phyloP scores from a whole-genome alignment of 2,888 invertebrate species.

The Dryococelus australis region DNA sequence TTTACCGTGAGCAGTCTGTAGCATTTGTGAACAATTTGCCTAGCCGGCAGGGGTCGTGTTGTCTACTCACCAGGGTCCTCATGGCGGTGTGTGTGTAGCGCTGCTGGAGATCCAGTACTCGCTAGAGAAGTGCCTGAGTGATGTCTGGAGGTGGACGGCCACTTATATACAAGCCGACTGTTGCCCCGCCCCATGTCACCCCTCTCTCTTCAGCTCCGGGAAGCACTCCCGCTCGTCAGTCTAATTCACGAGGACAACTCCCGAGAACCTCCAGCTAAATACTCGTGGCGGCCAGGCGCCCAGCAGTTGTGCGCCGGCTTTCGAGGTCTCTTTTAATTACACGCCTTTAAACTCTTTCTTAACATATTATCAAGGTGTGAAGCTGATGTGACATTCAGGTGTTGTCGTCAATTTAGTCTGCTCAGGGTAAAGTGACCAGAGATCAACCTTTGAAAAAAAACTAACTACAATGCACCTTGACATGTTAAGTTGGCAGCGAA shows the following conservation, averaged over 20 bases:
- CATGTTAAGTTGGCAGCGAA: too few relatives aligned
- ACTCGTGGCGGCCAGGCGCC: too few relatives aligned
- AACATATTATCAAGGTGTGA: too few relatives aligned
- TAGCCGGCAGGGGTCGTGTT: background rate
- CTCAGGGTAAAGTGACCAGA: too few relatives aligned
- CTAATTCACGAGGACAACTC: background rate
- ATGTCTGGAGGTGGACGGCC: background rate
- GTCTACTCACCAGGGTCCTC: conserved; percentile 21
- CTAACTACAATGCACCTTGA: too few relatives aligned
- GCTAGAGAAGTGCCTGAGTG: conserved; percentile 22
- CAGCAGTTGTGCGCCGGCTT: background rate
- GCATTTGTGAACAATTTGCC: too few relatives aligned
- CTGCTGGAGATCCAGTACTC: conserved; percentile 29
- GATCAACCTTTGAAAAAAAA: too few relatives aligned
- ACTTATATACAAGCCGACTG: background rate
- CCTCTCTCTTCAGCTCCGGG: background rate
- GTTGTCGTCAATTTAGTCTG: too few relatives aligned
- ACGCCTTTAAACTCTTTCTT: background rate
- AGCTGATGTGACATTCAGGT: too few relatives aligned
- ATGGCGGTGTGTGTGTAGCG: conserved; percentile 5
- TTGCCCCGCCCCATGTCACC: background rate
- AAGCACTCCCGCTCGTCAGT: background rate
- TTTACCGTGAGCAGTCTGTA: too few relatives aligned
- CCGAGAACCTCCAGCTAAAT: background rate
- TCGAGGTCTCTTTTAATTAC: background rate